A percentile compares a stretch with the other conserved stretches of the same genome.
Conservation (phyloP, 1,140 invertebrate species). For the Zeugodacus cucurbitae region DNA sequence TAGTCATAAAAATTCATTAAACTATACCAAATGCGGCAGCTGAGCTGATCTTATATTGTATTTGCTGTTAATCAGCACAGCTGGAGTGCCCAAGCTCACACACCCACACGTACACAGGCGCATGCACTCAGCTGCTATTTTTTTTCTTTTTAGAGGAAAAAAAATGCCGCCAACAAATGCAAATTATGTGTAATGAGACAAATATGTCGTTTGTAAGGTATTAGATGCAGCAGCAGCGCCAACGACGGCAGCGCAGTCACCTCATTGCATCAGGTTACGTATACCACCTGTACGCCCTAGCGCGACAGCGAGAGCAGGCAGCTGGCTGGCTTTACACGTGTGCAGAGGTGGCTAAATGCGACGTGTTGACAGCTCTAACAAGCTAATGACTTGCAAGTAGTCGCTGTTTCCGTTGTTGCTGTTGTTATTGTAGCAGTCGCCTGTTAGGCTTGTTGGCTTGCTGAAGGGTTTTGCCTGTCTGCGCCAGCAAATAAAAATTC, state of each 20-base stretch:
- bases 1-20: background rate
- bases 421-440: background rate
- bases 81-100: background rate
- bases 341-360: background rate
- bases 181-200: background rate
- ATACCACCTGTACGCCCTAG: background rate
- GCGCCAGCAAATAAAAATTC: background rate
- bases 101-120: background rate
- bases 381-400: background rate
- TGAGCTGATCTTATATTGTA: background rate
- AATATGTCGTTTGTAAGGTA: background rate
- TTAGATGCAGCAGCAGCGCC: background rate
- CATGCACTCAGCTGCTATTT: background rate
- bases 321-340: background rate
- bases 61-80: background rate
- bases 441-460: background rate
- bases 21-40: background rate
- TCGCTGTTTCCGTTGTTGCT: no score
- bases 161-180: background rate
- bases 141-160: no score
- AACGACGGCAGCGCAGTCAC: background rate
- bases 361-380: background rate
- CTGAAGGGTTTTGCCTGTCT: background rate
- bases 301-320: background rate
- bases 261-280: background rate